Evolutionary conservation across 2,888 invertebrate species (phyloP), one percentile per base, ranked within the genome.

Genomic region (Petrophora chlorosata): DNA sequence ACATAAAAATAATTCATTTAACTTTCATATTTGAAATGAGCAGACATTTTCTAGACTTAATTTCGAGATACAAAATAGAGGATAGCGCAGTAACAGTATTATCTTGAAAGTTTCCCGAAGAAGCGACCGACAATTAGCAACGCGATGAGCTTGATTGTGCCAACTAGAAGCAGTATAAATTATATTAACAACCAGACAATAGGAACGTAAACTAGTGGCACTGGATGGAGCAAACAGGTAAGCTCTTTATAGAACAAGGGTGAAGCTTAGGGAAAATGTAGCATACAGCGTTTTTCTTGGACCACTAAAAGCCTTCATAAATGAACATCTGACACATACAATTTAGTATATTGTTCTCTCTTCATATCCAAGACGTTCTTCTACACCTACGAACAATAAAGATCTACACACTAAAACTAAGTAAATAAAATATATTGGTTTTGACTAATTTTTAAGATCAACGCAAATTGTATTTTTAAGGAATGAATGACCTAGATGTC

Each of bases 81-180:
- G 43, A 53, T 46, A 54, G 39, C 51, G 54, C 48, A 13, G 8
- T 77, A 82, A 81, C 67, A 67, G 72, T 66, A 70, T 71, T 73
- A 69, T 62, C 59, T 47, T 35, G 49, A 57, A 56, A 71, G 60
- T 70, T 67, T 63, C 60, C 60, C 64, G 56, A 70, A 66, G 61
- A 79, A 77, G 74, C 74, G 73, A 76, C 73, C 70, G 74, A 73
- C 82, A 85, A 86, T 86, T 85, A 86, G 82, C 69, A 70, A 72
- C 65, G 69, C 76, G 73, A 75, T 67, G 69, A 72, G 68, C 71
- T 69, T 69, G 79, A 82, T 83, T 82, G 80, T 77, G 64, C 73
- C 67, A 70, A 72, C 71, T 71, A 72, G 69, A 61, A 67, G 61
- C 61, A 59, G 70, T 71, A 69, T 72, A 79, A 82, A 86, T 82